Base-by-base conservation (phyloP, 2,797 vertebrate species). In the Kryptopterus vitreolus region DNA sequence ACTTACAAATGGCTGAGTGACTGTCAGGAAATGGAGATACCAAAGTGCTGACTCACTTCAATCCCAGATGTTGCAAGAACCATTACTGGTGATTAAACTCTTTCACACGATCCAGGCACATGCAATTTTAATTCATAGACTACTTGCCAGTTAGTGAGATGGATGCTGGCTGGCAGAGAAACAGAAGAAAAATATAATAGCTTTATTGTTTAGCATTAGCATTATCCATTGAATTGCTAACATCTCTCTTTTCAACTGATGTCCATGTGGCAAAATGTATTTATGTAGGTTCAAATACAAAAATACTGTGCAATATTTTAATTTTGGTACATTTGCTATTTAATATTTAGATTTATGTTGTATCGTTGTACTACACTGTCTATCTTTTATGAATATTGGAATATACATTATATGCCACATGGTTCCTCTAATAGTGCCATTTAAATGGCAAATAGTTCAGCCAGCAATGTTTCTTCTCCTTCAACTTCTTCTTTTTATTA, bases 51-150 rank as follows among this genome's bases (percentile, higher is more conserved):
- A 74, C n/a, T 58, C 71, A 59, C n/a, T 58, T 59, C 2, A 3
- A 26, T 58, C 33, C 71, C 55, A 43, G 33, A 74, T 74, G 53
- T 58, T 74, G n/a, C 53, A 74, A 43, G 53, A 74, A 7, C 22
- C 26, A 43, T 58, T 58, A 74, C n/a, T 59, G 13, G 24, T 58
- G 15, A 43, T 43, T 58, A 18, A 58, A 74, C 11, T 20, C 58
- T 58, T 74, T 58, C 33, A 16, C 31, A 38, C 26, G 53, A 58
- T 26, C 18, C 15, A 43, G 33, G 26, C 71, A 74, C 26, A n/a
- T 58, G 22, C 15, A 26, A 20, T 55, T 4, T n/a, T 24, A 33
- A n/a, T 33, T 22, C 12, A 35, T 26, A 70, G 6, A n/a, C 1
- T 16, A 5, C 58, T 43, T 58, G 7, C 29, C 22, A 73, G 11